A percentile compares a stretch with the other conserved stretches of the same genome.
Conservation (phyloP, 2,888 invertebrate genomes). For the Oscheius onirici region DNA sequence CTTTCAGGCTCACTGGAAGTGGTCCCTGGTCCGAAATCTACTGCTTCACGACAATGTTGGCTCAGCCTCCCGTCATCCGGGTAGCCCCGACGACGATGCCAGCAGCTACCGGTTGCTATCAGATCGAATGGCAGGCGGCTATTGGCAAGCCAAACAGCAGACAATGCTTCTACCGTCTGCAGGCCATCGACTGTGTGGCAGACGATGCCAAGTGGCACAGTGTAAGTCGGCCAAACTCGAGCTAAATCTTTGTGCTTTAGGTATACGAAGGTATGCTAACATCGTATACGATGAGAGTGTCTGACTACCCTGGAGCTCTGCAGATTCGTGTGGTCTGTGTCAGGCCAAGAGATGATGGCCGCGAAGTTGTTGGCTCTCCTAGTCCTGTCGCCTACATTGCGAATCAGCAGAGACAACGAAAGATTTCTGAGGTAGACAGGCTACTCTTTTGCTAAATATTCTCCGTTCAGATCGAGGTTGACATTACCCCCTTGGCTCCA, state of each 20-base stretch:
- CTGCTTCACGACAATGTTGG: conserved; percentile 81
- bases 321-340: conserved; percentile 41
- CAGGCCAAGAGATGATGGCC: conserved; percentile 27
- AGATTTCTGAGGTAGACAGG: conserved; percentile 13
- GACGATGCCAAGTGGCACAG: conserved; percentile 49
- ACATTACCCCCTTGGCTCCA: background rate
- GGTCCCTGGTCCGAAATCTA: conserved; percentile 82
- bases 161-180: conserved; percentile 44
- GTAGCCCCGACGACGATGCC: conserved; percentile 77
- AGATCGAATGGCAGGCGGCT: conserved; percentile 45
- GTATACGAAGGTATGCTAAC: conserved; percentile 74
- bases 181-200: conserved; percentile 33
- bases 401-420: conserved; percentile 22
- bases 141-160: conserved; percentile 24
- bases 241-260: conserved; percentile 68
- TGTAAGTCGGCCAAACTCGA: conserved; percentile 34
- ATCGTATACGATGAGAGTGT: conserved; percentile 76
- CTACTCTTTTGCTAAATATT: no score
- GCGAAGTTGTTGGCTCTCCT: conserved; percentile 35
- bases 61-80: conserved; percentile 84
- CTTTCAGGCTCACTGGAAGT: conserved; percentile 75
- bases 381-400: conserved; percentile 44
- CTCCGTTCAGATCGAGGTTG: conserved; percentile 1
- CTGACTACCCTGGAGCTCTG: conserved; percentile 73
- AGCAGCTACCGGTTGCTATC: conserved; percentile 33